Conservation (phyloP, 2,888 invertebrate species). For the Parelbella ahira region DNA sequence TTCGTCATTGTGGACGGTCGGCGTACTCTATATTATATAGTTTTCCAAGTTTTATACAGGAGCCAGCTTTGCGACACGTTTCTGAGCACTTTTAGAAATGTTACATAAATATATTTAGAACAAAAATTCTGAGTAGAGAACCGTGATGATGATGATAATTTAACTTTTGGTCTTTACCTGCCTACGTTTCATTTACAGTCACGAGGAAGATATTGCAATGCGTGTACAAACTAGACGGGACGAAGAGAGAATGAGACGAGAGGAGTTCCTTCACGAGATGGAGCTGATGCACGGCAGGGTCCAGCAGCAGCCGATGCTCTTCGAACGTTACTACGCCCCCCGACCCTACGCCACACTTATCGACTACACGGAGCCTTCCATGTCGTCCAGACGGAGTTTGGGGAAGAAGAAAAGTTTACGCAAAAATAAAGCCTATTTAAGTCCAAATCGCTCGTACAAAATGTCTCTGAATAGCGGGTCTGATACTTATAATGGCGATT, state of each 20-base stretch:
- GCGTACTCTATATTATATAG: too few relatives aligned
- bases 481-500: conserved; percentile 49
- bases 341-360: conserved; percentile 49
- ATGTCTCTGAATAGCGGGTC: conserved; percentile 61
- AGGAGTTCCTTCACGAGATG: conserved; percentile 86
- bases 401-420: conserved; percentile 46
- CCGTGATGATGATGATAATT: too few relatives aligned
- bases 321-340: conserved; percentile 85
- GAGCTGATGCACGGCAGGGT: conserved; percentile 86
- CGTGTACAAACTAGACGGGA: conserved; percentile 83
- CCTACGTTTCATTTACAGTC: conserved; percentile 46
- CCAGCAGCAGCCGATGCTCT: conserved; percentile 84
- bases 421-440: conserved; percentile 47
- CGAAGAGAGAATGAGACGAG: conserved; percentile 84
- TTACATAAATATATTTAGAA: too few relatives aligned
- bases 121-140: too few relatives aligned
- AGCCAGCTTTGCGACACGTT: too few relatives aligned
- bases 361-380: conserved; percentile 45
- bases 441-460: conserved; percentile 55
- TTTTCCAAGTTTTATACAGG: too few relatives aligned
- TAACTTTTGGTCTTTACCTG: too few relatives aligned
- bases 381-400: conserved; percentile 57
- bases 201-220: conserved; percentile 85
- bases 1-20: too few relatives aligned
- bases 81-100: too few relatives aligned